phyloP scores from a whole-genome alignment of 2,888 invertebrate species.

The Caradrina kadenii region DNA sequence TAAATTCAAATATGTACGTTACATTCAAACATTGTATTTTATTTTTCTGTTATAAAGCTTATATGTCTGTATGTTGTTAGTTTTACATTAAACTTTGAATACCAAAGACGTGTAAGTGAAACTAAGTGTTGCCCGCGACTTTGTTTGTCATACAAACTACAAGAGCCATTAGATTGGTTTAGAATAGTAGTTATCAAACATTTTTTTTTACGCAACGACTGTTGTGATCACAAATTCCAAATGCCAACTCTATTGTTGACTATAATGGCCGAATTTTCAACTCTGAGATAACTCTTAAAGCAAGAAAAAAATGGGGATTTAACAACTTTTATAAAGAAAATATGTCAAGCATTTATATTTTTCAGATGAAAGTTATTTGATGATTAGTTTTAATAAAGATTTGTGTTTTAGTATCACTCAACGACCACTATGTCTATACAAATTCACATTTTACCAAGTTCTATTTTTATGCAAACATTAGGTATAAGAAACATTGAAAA shows the following conservation, averaged over 20 bases:
- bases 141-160: constrained; percentile 15
- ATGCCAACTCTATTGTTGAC: no score
- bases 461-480: background rate
- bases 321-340: no score
- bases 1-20: constrained; percentile 55
- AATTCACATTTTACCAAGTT: background rate
- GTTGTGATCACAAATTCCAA: no score
- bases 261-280: no score
- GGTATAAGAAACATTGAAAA: background rate
- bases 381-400: no score
- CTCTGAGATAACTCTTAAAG: no score
- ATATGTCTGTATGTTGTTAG: constrained; percentile 4
- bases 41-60: constrained; percentile 32
- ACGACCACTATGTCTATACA: no score
- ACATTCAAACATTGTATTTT: constrained; percentile 49
- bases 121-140: background rate
- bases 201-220: background rate
- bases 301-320: no score
- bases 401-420: no score
- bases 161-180: background rate
- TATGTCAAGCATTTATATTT: no score
- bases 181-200: background rate
- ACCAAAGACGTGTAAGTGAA: constrained; percentile 10
- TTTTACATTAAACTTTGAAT: constrained; percentile 5
- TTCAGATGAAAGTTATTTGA: no score